A percentile compares a stretch with the other conserved stretches of the same genome.
Conservation (phyloP, 1,140 invertebrate genomes). For the Macrobrachium rosenbergii region DNA sequence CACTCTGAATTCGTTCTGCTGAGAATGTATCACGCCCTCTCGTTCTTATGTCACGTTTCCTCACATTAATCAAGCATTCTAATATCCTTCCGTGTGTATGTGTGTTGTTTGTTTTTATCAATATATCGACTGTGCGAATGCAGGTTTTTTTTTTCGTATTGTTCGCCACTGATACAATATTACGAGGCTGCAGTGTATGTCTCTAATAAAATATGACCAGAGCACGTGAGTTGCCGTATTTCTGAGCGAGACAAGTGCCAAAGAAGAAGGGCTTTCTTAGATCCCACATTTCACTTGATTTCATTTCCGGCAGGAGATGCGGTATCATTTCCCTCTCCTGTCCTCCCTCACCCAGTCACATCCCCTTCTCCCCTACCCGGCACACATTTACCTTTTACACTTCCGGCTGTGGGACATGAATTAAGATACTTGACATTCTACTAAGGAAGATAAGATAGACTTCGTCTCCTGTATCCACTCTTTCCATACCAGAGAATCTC, state of each 20-base stretch:
- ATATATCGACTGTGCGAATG: no score
- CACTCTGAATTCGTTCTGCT: no score
- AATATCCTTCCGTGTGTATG: no score
- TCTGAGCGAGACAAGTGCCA: neutral
- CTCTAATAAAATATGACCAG: no score
- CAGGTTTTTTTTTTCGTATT: no score
- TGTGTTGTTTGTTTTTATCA: no score
- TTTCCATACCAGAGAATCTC: neutral
- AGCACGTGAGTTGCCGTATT: no score
- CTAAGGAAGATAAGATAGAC: constrained; percentile 21
- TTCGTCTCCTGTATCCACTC: neutral
- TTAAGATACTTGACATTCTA: neutral
- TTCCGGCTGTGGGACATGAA: constrained; percentile 20
- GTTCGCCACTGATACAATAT: no score
- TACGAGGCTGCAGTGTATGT: no score
- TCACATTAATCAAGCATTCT: no score
- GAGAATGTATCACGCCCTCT: no score
- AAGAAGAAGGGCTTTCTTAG: constrained; percentile 1
- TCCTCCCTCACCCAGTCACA: neutral
- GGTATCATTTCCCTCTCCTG: constrained; percentile 6
- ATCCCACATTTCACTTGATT: neutral
- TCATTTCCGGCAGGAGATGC: neutral
- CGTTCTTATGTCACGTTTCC: no score
- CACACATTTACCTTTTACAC: neutral
- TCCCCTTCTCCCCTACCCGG: neutral